These are phyloP conservation scores for Eriocheir sinensis DNA, from an alignment of 1,140 invertebrate genomes.

Conservation along the genomic window DNA sequence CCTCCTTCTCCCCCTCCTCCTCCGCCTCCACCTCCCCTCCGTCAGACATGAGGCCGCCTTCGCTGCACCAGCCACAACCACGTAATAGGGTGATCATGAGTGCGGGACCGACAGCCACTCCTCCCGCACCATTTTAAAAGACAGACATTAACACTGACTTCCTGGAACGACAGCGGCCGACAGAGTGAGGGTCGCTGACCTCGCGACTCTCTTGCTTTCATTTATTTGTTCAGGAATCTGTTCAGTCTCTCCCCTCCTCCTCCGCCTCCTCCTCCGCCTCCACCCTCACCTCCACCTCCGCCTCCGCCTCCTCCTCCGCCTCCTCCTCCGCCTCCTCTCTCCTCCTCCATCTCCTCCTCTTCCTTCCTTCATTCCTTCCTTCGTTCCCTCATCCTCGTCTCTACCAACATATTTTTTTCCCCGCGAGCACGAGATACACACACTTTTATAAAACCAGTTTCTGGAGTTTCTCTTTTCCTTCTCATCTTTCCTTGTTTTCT, in stretches of 20 bases:
- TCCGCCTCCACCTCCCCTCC: background rate
- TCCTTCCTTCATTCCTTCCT: background rate
- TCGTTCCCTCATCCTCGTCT: too few relatives aligned
- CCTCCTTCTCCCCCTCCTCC: conserved; percentile 15
- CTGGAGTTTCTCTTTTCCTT: too few relatives aligned
- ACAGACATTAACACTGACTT: conserved; percentile 59
- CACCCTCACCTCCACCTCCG: background rate
- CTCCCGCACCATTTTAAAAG: conserved; percentile 45
- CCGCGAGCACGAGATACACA: too few relatives aligned
- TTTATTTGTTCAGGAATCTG: conserved; percentile 31
- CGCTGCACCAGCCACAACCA: background rate
- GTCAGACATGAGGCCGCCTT: background rate
- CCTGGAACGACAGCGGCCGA: conserved; percentile 42
- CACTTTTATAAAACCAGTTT: too few relatives aligned
- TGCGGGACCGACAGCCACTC: background rate
- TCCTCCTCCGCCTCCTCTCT: background rate
- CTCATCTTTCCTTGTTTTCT: too few relatives aligned
- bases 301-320: background rate
- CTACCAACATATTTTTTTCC: too few relatives aligned
- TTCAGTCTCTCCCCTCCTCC: background rate
- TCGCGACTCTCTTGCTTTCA: background rate
- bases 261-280: background rate
- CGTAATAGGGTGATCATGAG: conserved; percentile 20
- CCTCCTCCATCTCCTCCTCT: background rate
- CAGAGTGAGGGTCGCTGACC: conserved; percentile 52